Conservation (phyloP, 2,888 invertebrate species). For the Disparrhopalites patrizii region DNA sequence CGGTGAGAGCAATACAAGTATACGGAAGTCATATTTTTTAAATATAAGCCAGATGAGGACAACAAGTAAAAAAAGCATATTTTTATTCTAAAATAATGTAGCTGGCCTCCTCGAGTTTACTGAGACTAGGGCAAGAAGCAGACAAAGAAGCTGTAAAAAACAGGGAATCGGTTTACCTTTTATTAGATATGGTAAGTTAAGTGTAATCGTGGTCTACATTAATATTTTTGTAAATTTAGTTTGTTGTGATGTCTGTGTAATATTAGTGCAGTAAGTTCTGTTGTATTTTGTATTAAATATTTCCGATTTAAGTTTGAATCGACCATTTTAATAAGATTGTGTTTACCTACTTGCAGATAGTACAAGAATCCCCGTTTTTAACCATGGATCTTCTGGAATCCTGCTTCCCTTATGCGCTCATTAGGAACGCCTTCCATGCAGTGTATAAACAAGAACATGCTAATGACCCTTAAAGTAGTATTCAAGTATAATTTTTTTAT, state of each 20-base stretch:
- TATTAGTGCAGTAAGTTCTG: not conserved
- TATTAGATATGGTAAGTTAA: slow-evolving; percentile 69
- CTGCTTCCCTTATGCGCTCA: slow-evolving; percentile 97
- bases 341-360: slow-evolving; percentile 70
- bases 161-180: slow-evolving; percentile 92
- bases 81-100: slow-evolving; percentile 46
- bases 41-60: not conserved
- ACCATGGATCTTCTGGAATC: slow-evolving; percentile 98
- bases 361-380: slow-evolving; percentile 95
- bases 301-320: not conserved
- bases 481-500: not conserved
- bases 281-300: not conserved
- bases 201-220: not conserved
- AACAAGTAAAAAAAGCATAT: not conserved
- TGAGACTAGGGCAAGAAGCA: slow-evolving; percentile 90
- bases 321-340: too few species aligned
- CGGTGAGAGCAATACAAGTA: too few species aligned
- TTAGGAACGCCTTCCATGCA: slow-evolving; percentile 96
- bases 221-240: slow-evolving; percentile 8
- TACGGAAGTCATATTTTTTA: too few species aligned
- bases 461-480: slow-evolving; percentile 33
- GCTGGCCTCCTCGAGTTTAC: slow-evolving; percentile 89
- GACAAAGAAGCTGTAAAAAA: slow-evolving; percentile 91
- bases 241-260: not conserved
- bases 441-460: slow-evolving; percentile 77